phyloP scores from a whole-genome alignment of 1,140 invertebrate genomes.

The Aradophagus sp. region DNA sequence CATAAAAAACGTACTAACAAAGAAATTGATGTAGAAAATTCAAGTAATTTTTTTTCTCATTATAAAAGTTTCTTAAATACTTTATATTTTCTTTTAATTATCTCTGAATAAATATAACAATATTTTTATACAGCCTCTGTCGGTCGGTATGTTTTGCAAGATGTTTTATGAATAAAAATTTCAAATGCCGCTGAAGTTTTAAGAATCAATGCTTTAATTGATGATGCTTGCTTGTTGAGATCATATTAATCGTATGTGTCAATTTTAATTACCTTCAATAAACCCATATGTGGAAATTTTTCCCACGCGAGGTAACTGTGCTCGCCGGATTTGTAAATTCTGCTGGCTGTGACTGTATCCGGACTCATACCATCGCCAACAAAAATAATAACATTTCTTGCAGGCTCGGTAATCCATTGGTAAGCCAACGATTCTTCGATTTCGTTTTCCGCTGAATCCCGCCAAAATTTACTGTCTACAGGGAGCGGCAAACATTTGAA shows the following conservation, averaged over 20 bases:
- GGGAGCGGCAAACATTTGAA: neutral
- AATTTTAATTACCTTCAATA: slow-evolving; percentile 92
- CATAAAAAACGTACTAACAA: no score
- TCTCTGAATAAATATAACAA: no score
- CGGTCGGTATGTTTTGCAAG: no score
- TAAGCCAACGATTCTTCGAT: slow-evolving; percentile 78
- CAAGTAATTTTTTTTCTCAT: no score
- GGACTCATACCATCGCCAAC: slow-evolving; percentile 96
- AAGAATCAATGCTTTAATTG: no score
- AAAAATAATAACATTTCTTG: slow-evolving; percentile 94
- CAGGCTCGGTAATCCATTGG: slow-evolving; percentile 78
- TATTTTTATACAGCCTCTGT: no score
- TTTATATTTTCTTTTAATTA: no score
- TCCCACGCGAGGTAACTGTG: slow-evolving; percentile 85
- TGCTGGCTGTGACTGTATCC: slow-evolving; percentile 88
- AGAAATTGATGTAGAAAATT: no score
- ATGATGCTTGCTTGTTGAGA: no score
- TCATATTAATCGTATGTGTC: slow-evolving; percentile 29
- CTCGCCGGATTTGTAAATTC: slow-evolving; percentile 83
- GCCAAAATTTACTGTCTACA: slow-evolving; percentile 75
- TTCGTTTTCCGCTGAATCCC: slow-evolving; percentile 74
- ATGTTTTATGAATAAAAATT: no score
- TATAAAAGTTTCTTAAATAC: no score
- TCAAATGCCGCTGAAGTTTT: no score
- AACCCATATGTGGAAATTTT: slow-evolving; percentile 86